These are phyloP conservation scores for Catagonus wagneri DNA, from an alignment of 2,113 vertebrate species.

Conservation along the genomic window DNA sequence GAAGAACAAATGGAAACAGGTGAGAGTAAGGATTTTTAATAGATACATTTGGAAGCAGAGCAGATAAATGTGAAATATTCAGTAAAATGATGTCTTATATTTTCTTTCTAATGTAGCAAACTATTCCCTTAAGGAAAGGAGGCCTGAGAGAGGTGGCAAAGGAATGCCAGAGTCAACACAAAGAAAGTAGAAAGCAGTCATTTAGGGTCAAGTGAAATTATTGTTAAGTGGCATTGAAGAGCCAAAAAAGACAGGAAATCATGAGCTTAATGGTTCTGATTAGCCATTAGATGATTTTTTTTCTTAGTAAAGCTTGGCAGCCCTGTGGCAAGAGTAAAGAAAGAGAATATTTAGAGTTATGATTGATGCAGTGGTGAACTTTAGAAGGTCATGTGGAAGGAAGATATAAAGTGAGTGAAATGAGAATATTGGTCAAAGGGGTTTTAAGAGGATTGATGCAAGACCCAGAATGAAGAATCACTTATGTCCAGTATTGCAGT, in stretches of 20 bases:
- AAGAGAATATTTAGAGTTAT: conserved; percentile 30
- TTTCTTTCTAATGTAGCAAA: conserved; percentile 20
- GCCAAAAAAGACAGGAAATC: background rate
- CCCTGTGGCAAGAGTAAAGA: background rate
- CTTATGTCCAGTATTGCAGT: background rate
- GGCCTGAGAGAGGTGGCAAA: background rate
- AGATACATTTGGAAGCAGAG: background rate
- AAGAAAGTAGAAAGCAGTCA: background rate
- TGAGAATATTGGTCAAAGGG: background rate
- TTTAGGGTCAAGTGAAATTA: conserved; percentile 44
- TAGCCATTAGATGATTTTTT: conserved; percentile 17
- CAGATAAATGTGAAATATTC: background rate
- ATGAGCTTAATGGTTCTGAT: background rate
- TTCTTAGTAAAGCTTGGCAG: conserved; percentile 16
- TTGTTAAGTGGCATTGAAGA: conserved; percentile 6
- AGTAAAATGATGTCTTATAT: background rate
- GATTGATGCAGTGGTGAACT: background rate
- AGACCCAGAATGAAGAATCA: background rate
- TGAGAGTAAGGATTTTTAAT: background rate
- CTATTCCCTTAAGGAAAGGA: background rate
- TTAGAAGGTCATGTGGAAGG: background rate
- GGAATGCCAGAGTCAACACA: background rate
- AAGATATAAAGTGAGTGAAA: background rate
- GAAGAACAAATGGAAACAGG: background rate
- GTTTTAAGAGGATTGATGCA: background rate